Conservation (phyloP, 2,113 vertebrate species). For the Phyllostomus hastatus region DNA sequence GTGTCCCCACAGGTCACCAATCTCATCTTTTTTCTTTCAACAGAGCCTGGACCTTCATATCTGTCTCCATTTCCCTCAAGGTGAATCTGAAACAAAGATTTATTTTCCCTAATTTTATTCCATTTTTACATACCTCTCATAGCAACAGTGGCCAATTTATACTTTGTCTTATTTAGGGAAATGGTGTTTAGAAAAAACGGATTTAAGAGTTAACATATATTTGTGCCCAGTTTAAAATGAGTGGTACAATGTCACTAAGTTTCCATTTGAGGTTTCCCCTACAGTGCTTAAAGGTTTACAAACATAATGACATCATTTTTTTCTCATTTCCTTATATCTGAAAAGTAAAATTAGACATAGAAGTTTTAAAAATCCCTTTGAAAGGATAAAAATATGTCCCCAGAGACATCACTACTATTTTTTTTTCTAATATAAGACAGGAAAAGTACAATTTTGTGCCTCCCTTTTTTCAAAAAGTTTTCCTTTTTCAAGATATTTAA, state of each 20-base stretch:
- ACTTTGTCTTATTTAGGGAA: background rate
- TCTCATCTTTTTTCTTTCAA: background rate
- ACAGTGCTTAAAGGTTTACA: background rate
- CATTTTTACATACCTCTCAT: background rate
- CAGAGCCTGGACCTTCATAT: background rate
- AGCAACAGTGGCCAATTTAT: background rate
- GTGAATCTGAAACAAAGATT: background rate
- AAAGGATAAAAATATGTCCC: background rate
- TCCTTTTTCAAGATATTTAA: background rate
- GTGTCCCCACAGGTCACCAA: background rate
- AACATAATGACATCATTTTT: background rate
- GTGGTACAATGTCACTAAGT: background rate
- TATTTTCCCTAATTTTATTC: background rate
- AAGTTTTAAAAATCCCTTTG: background rate
- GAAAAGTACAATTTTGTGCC: background rate
- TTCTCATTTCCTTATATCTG: background rate
- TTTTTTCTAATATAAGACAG: background rate
- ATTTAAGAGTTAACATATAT: background rate
- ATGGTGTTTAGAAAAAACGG: background rate
- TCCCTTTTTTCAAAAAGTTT: background rate
- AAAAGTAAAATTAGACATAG: background rate
- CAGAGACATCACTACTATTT: background rate
- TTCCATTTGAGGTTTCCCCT: background rate
- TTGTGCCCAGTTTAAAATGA: background rate
- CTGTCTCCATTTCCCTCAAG: background rate